Conservation (phyloP, 2,888 invertebrate species). For the Volucella inflata region DNA sequence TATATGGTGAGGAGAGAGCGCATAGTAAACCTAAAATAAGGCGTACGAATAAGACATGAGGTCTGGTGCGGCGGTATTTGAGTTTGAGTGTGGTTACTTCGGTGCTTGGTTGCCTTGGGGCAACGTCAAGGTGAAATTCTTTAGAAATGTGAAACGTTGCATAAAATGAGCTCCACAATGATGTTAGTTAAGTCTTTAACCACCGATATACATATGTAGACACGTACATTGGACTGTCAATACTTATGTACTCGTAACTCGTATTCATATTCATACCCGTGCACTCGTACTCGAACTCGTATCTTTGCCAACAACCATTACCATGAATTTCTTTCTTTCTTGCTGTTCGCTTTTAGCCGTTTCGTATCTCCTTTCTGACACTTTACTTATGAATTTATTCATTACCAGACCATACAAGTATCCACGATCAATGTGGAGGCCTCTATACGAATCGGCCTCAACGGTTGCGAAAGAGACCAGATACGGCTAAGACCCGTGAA, state of each 20-base stretch:
- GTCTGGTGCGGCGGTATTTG: slow-evolving; percentile 47
- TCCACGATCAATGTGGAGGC: neutral
- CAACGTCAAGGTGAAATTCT: slow-evolving; percentile 76
- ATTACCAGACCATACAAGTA: slow-evolving; percentile 33
- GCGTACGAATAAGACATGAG: slow-evolving; percentile 47
- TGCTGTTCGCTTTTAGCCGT: neutral
- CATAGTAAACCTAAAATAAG: slow-evolving; percentile 7
- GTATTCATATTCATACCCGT: neutral
- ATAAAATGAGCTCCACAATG: slow-evolving; percentile 64
- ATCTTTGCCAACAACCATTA: slow-evolving; percentile 50
- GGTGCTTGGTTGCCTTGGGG: slow-evolving; percentile 70
- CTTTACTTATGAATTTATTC: slow-evolving; percentile 67
- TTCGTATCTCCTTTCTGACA: slow-evolving; percentile 16
- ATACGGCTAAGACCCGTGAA: slow-evolving; percentile 54
- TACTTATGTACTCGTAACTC: too few species aligned
- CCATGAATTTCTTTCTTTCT: slow-evolving; percentile 48
- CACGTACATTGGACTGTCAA: neutral
- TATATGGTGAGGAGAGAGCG: neutral
- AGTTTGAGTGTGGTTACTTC: slow-evolving; percentile 62
- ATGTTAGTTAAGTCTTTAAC: slow-evolving; percentile 24
- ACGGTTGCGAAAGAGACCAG: neutral
- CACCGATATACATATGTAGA: slow-evolving; percentile 13
- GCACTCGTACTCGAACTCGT: neutral
- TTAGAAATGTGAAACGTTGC: slow-evolving; percentile 75
- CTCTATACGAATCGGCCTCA: neutral